Percentiles rank a stretch among this genome's conserved stretches.
Evolutionary conservation across 2,113 vertebrate genomes (phyloP).

Genomic region (Silurus meridionalis): DNA sequence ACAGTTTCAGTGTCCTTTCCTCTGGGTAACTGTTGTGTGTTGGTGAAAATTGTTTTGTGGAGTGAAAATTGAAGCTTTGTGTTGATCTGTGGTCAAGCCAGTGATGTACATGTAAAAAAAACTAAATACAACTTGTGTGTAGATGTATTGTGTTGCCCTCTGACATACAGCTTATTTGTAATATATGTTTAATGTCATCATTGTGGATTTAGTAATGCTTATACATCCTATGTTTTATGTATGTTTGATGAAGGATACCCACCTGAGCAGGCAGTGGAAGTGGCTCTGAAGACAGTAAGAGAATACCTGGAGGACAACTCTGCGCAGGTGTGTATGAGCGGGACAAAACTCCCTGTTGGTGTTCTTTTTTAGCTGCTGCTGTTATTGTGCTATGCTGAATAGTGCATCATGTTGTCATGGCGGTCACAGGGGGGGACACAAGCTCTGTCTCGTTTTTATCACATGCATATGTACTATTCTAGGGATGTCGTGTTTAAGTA

Average conservation of each 20-base stretch:
- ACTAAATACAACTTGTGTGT: neutral
- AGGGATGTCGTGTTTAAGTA: neutral
- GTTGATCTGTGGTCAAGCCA: neutral
- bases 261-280: slow-evolving; percentile 71
- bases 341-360: slow-evolving; percentile 64
- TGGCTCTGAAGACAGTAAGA: slow-evolving; percentile 73
- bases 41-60: too few species aligned
- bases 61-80: neutral
- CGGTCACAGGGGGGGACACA: slow-evolving; percentile 54
- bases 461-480: slow-evolving; percentile 27
- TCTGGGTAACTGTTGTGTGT: too few species aligned
- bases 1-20: neutral
- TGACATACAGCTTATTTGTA: neutral
- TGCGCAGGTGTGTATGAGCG: slow-evolving; percentile 57
- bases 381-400: slow-evolving; percentile 68
- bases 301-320: slow-evolving; percentile 74
- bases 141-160: neutral
- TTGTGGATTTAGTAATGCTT: neutral
- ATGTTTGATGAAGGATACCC: slow-evolving; percentile 70
- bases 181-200: slow-evolving; percentile 21
- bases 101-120: neutral
- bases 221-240: neutral
- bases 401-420: slow-evolving; percentile 47
- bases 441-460: slow-evolving; percentile 40
- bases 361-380: slow-evolving; percentile 71